Base-by-base conservation (phyloP, 2,797 vertebrate species). In the Semotilus atromaculatus region DNA sequence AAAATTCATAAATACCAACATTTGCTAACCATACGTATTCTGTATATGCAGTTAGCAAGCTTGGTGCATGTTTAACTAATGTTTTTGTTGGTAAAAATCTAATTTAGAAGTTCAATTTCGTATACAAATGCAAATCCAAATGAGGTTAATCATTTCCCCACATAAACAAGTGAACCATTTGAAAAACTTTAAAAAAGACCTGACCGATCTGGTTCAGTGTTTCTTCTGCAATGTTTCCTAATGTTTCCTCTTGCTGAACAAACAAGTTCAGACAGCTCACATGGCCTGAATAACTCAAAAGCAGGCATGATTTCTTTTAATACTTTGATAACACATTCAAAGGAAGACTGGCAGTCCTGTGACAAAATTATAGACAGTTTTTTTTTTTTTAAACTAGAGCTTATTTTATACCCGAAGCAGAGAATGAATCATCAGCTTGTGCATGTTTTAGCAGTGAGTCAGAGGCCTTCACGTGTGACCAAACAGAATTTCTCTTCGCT, bases 401-500 rank as follows among this genome's bases (percentile, higher is more conserved):
- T 62, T 16, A 43, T n/a, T 79, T 51, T 7, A 80, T 53, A 36
- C n/a, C 23, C 48, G 40, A 29, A 64, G 70, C 40, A 19, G 21
- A 53, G 43, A 64, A 80, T 62, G 36, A 72, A 62, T 75, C 58
- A 60, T 60, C 45, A 55, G n/a, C n/a, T 21, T 64, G 4, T 58
- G 60, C 26, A 76, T 26, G 80, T 81, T 85, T 88, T 21, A 78
- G 51, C 60, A 74, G 72, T 89, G 86, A 86, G 85, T 89, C 88
- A 89, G 53, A 80, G 43, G 14, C 0, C 21, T 34, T 45, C 6
- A 21, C 60, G 1, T 71, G 51, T 45, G 5, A 70, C 31, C 2
- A 13, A 66, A 36, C 58, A 64, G 4, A 51, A 72, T 64, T 7
- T 38, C 29, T 36, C 23, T 11, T 43, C 5, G 1, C 60, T 76